Evolutionary conservation across 2,888 invertebrate genomes (phyloP).

Genomic region (Lasioglossum leucozonium): DNA sequence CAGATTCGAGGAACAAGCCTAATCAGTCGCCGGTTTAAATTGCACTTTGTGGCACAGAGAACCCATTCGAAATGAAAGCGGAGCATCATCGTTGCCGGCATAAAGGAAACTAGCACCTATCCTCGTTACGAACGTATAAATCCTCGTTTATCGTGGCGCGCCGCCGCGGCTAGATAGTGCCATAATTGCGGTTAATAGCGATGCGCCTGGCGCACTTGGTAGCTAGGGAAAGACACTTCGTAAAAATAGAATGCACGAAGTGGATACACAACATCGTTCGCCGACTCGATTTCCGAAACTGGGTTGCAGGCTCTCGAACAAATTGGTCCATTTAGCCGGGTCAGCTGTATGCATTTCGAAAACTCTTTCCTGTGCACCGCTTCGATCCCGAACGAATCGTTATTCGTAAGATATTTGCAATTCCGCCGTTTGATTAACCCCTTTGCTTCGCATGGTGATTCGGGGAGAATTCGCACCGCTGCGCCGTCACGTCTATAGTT

Average conservation of each 20-base stretch:
- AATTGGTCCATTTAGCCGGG: constrained; percentile 31
- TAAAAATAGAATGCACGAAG: constrained; percentile 34
- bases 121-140: constrained; percentile 36
- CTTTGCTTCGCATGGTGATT: not conserved
- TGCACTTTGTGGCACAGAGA: not conserved
- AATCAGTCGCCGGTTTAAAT: constrained; percentile 28
- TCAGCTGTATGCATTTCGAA: constrained; percentile 3
- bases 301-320: constrained; percentile 45
- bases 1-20: not conserved
- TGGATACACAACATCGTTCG: constrained; percentile 30
- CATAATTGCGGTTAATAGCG: constrained; percentile 52
- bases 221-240: not conserved
- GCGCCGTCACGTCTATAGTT: constrained; percentile 17
- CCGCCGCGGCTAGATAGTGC: constrained; percentile 5
- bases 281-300: constrained; percentile 37
- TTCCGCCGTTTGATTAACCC: constrained; percentile 26
- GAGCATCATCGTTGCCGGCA: constrained; percentile 25
- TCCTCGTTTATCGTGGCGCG: constrained; percentile 36
- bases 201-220: not conserved
- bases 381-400: not conserved
- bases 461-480: not conserved
- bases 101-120: constrained; percentile 33
- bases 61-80: constrained; percentile 34
- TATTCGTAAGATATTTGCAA: constrained; percentile 39
- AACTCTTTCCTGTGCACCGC: constrained; percentile 4